Percentiles rank a stretch among this genome's conserved stretches.
Evolutionary conservation across 1,140 invertebrate species (phyloP).

Genomic region (Geopemphigus sp.): DNA sequence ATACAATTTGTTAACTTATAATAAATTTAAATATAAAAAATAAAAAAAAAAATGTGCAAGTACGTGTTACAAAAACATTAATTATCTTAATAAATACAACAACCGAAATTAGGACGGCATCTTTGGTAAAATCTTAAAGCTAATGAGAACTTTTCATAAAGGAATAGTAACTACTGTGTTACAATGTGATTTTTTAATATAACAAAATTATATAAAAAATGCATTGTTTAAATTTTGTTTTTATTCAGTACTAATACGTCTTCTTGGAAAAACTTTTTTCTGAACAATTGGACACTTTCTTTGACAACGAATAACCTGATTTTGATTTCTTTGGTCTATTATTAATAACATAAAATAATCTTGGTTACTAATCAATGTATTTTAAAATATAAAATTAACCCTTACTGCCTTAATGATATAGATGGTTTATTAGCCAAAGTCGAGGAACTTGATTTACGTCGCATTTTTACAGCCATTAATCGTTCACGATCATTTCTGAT

Average conservation of each 20-base stretch:
- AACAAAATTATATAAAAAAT: background rate
- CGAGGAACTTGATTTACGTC: slow-evolving; percentile 16
- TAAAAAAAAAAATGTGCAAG: slow-evolving; percentile 3
- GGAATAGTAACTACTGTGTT: slow-evolving; percentile 28
- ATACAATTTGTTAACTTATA: slow-evolving; percentile 27
- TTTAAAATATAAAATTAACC: background rate
- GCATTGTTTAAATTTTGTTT: background rate
- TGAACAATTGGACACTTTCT: slow-evolving; percentile 15
- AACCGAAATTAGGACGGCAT: slow-evolving; percentile 21
- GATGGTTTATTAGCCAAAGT: background rate
- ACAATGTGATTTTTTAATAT: slow-evolving; percentile 2
- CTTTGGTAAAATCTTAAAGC: slow-evolving; percentile 34
- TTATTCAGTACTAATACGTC: background rate
- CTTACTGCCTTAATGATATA: slow-evolving; percentile 15
- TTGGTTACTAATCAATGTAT: background rate
- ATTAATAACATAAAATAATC: background rate
- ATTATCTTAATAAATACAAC: background rate
- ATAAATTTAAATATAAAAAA: slow-evolving; percentile 41
- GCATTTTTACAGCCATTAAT: slow-evolving; percentile 6
- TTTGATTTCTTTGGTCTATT: slow-evolving; percentile 32
- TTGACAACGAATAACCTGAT: slow-evolving; percentile 37
- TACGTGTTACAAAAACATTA: slow-evolving; percentile 25
- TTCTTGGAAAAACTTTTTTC: slow-evolving; percentile 27
- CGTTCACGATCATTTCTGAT: slow-evolving; percentile 42
- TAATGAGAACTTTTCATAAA: slow-evolving; percentile 24